Evolutionary conservation across 2,797 vertebrate species (phyloP).

Genomic region (Discoglossus pictus): DNA sequence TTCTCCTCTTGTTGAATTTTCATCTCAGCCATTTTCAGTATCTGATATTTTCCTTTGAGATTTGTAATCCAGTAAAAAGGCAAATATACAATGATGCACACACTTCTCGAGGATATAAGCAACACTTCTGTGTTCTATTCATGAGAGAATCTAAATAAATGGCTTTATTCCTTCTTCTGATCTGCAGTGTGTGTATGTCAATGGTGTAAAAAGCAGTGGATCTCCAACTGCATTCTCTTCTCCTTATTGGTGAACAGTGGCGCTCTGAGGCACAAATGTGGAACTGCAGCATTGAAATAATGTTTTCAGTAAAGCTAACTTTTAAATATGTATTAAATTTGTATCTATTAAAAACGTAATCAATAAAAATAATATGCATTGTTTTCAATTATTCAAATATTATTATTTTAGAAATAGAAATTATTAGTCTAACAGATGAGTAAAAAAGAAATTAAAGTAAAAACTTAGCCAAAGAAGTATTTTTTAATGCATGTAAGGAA

Average conservation of each 20-base stretch:
- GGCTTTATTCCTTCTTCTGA: not conserved
- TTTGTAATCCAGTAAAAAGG: not conserved
- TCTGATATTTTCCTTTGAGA: not conserved
- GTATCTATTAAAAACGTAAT: too few species aligned
- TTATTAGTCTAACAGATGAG: too few species aligned
- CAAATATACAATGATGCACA: not conserved
- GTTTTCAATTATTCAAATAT: too few species aligned
- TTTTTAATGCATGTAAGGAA: too few species aligned
- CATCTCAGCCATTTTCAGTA: not conserved
- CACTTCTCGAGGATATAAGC: too few species aligned
- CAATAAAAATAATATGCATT: too few species aligned
- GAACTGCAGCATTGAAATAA: conserved; percentile 7
- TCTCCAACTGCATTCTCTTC: conserved; percentile 3
- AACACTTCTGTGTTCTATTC: not conserved
- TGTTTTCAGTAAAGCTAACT: not conserved
- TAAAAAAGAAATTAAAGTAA: too few species aligned
- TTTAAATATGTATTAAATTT: too few species aligned
- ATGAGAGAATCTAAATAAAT: not conserved
- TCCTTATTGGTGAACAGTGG: conserved; percentile 36
- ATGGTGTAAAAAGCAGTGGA: conserved; percentile 1
- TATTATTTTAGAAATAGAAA: too few species aligned
- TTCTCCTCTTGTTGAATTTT: not conserved
- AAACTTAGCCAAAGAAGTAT: too few species aligned
- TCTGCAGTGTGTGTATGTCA: conserved; percentile 63
- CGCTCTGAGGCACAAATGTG: conserved; percentile 33